A percentile compares a stretch with the other conserved stretches of the same genome.
Evolutionary conservation across 1,140 invertebrate genomes (phyloP).

Genomic region (Wasmannia auropunctata): DNA sequence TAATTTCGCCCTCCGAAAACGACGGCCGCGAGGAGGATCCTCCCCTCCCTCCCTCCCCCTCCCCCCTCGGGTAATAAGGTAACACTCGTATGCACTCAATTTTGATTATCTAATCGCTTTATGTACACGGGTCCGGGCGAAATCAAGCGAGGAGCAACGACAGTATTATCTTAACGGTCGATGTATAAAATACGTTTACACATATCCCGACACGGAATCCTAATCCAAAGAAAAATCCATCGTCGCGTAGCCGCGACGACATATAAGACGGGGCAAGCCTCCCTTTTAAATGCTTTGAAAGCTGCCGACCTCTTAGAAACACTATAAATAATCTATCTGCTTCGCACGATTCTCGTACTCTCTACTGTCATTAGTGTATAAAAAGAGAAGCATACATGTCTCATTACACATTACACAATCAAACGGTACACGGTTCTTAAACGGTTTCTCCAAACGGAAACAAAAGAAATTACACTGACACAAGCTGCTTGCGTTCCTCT

Average conservation of each 20-base stretch:
- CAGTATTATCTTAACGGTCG: conserved; percentile 49
- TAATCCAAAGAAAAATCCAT: conserved; percentile 28
- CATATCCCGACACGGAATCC: conserved; percentile 43
- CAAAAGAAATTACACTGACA: conserved; percentile 50
- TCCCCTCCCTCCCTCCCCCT: too few relatives aligned
- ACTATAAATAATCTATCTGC: conserved; percentile 48
- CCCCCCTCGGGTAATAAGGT: too few relatives aligned
- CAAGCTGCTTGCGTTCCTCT: conserved; percentile 57
- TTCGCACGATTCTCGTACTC: conserved; percentile 32
- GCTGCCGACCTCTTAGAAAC: conserved; percentile 5
- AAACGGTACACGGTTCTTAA: conserved; percentile 53
- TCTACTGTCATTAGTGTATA: conserved; percentile 49
- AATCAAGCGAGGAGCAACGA: conserved; percentile 57
- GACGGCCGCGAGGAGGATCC: conserved; percentile 12
- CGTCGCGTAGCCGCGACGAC: not conserved
- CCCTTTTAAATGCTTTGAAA: not conserved
- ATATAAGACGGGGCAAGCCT: not conserved
- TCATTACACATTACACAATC: conserved; percentile 61
- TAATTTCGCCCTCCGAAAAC: conserved; percentile 63
- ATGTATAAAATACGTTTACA: conserved; percentile 65
- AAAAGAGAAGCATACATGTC: conserved; percentile 63
- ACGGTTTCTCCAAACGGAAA: conserved; percentile 29
- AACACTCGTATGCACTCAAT: conserved; percentile 68
- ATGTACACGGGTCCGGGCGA: conserved; percentile 66
- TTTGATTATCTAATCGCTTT: conserved; percentile 73